Base-by-base conservation (phyloP, 2,888 invertebrate genomes). In the Caradrina clavipalpis region DNA sequence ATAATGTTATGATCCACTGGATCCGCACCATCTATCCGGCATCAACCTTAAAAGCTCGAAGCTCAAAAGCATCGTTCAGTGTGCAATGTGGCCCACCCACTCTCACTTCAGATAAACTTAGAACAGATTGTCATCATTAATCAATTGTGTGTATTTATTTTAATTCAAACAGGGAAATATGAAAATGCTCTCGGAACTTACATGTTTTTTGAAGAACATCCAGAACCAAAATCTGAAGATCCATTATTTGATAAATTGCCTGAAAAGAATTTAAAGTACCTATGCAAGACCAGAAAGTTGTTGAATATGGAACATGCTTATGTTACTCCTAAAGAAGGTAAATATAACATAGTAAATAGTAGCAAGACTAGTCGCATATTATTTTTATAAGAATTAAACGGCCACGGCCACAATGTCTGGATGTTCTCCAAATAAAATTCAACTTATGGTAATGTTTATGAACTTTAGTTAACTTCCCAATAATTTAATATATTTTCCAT, bases 131-230 rank as follows among this genome's bases (percentile, higher is more conserved):
- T 39, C 45, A 17, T 45, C 4, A 17, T 45, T 45, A 45, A 17
- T 39, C 2, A 39, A 39, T 13, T 45, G 17, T 45, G 45, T 15
- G 45, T 45, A 17, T 45, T 17, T 45, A 13, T 45, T 45, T 45
- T 15, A 45, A 4, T 22, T 49, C 3, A 31, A 51, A 45, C 89
- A 97, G 98, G 98, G 21, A 96, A 96, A 61, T 98, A 97, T 90
- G 97, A 97, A 86, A 96, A 97, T 87, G 95, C 97, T 11, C 89
- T 97, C 72, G 98, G 98, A 22, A 98, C 98, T 19, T 97, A 97
- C 80, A 93, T 98, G 88, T 97, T 98, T 88, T 98, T 98, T 88
- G 97, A 97, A 87, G 97, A 97, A 83, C 96, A 97, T 74, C 91
- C 96, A 42, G 90, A 96, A 50, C 93, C 95, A 59, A 84, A 90